Conservation (phyloP, 1,140 invertebrate species). For the Brachystomella parvula region DNA sequence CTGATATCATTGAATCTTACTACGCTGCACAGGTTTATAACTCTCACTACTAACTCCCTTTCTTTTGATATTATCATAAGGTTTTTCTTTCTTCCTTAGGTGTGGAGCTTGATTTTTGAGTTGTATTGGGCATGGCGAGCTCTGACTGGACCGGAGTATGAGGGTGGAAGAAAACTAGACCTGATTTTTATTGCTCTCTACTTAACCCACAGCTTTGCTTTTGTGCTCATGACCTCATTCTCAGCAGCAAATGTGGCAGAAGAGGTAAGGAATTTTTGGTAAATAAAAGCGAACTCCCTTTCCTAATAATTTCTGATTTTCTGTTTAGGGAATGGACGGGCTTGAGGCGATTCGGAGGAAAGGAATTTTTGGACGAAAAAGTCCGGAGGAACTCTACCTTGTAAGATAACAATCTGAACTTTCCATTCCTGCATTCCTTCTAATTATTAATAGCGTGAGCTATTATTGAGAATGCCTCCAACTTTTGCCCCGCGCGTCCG, state of each 20-base stretch:
- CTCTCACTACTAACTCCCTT: not conserved
- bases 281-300: not conserved
- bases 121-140: conserved; percentile 16
- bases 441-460: too few relatives aligned
- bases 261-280: not conserved
- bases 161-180: conserved; percentile 11
- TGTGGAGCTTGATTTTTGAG: conserved; percentile 16
- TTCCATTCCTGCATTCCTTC: not conserved
- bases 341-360: conserved; percentile 21
- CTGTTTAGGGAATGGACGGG: conserved; percentile 11
- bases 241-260: conserved; percentile 5
- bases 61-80: not conserved
- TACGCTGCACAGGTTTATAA: conserved; percentile 9
- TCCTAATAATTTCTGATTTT: not conserved
- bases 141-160: not conserved
- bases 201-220: not conserved
- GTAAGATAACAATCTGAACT: not conserved
- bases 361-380: conserved; percentile 18
- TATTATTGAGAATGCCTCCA: too few relatives aligned
- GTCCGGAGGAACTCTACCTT: conserved; percentile 20
- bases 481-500: too few relatives aligned
- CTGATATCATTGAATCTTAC: conserved; percentile 20
- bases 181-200: conserved; percentile 11
- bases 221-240: not conserved
- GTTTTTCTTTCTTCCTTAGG: not conserved